Conservation (phyloP, 2,113 vertebrate genomes). For the Serilophus lunatus region DNA sequence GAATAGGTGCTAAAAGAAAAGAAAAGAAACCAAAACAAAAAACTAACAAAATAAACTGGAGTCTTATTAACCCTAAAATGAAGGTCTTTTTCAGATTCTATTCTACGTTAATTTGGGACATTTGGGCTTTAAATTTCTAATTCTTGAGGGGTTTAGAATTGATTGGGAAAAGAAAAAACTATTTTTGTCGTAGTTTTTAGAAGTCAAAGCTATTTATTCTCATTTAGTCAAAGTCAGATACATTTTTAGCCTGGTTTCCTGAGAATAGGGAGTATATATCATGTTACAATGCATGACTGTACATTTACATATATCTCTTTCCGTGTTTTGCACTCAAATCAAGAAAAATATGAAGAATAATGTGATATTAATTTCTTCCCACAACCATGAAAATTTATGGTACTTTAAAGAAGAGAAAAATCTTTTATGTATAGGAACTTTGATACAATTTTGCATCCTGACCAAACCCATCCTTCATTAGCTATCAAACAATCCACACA, state of each 20-base stretch:
- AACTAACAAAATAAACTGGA: no score
- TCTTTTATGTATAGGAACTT: not conserved
- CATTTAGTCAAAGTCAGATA: not conserved
- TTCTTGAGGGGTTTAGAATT: not conserved
- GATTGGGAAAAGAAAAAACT: not conserved
- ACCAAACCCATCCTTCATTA: not conserved
- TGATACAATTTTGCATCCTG: not conserved
- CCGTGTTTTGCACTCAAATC: not conserved
- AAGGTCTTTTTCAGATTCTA: not conserved
- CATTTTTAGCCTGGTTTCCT: not conserved
- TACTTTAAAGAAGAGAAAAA: not conserved
- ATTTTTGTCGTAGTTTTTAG: not conserved
- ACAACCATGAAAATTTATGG: not conserved
- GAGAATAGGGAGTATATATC: not conserved
- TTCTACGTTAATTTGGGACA: not conserved
- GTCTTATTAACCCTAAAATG: not conserved
- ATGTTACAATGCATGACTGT: not conserved
- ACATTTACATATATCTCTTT: not conserved
- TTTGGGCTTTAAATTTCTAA: not conserved
- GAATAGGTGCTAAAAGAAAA: not conserved
- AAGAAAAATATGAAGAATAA: not conserved
- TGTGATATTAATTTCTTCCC: not conserved
- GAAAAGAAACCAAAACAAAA: not conserved
- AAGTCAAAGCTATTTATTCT: not conserved
- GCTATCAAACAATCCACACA: not conserved